A percentile compares a stretch with the other conserved stretches of the same genome.
Conservation (phyloP, 2,888 invertebrate species). For the Dolomedes plantarius region DNA sequence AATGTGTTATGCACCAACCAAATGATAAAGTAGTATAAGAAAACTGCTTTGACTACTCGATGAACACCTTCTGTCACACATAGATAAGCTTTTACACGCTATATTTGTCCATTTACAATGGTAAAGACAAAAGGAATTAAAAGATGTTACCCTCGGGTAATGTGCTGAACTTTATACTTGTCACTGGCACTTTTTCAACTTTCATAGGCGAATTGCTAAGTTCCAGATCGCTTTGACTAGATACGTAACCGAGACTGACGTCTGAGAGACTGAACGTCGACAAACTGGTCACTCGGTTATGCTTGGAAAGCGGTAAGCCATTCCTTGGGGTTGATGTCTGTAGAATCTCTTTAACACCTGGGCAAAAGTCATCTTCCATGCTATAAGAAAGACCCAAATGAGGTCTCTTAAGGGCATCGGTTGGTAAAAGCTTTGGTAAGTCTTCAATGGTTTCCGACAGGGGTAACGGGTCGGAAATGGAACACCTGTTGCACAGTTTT, state of each 20-base stretch:
- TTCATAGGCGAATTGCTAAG: conserved; percentile 28
- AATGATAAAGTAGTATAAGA: too few relatives aligned
- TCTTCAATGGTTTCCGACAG: conserved; percentile 40
- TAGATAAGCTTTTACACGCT: too few relatives aligned
- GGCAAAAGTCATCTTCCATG: conserved; percentile 51
- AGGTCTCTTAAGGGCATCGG: conserved; percentile 49
- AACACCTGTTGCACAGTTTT: conserved; percentile 30
- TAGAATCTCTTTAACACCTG: conserved; percentile 54
- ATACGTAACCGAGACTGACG: conserved; percentile 53
- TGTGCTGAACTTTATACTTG: conserved; percentile 41
- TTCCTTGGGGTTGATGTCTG: conserved; percentile 42
- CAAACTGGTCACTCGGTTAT: conserved; percentile 28
- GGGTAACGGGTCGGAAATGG: conserved; percentile 8
- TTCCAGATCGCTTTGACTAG: conserved; percentile 69
- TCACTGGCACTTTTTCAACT: conserved; percentile 51
- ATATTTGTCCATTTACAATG: too few relatives aligned
- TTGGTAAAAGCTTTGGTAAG: conserved; percentile 33
- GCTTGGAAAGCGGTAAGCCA: neutral
- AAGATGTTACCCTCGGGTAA: conserved; percentile 42
- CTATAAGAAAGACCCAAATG: conserved; percentile 50
- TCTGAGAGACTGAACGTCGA: conserved; percentile 62
- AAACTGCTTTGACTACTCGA: too few relatives aligned
- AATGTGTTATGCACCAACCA: too few relatives aligned
- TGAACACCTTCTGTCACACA: too few relatives aligned
- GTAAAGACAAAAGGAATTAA: too few relatives aligned